phyloP scores from a whole-genome alignment of 2,888 invertebrate genomes.

The Conchocele bisecta region DNA sequence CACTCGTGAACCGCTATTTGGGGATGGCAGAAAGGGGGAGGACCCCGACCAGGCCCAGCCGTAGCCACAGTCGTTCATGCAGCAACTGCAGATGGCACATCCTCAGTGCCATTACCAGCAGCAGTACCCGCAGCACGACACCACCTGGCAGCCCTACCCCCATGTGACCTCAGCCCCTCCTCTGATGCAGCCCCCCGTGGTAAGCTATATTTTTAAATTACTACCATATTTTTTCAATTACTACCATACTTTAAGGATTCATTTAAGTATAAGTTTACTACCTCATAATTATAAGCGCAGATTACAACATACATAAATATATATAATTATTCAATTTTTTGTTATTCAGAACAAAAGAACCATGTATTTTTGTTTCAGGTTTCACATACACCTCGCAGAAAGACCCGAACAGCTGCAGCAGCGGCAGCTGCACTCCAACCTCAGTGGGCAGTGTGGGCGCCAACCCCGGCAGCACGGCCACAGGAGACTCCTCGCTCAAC shows the following conservation, averaged over 20 bases:
- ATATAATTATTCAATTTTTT: neutral
- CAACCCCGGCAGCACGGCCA: constrained; percentile 3
- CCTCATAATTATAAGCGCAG: no score
- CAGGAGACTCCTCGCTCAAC: constrained; percentile 2
- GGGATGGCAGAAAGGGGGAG: constrained; percentile 6
- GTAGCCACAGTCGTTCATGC: constrained; percentile 7
- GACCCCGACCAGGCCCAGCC: constrained; percentile 8
- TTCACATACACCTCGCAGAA: constrained; percentile 6
- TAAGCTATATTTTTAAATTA: neutral
- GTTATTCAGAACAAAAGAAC: neutral
- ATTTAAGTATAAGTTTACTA: no score
- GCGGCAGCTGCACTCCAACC: neutral
- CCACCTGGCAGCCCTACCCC: neutral
- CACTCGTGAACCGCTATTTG: constrained; percentile 4
- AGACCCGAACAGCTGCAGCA: constrained; percentile 1
- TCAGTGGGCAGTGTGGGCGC: neutral
- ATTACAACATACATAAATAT: neutral
- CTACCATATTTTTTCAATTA: no score
- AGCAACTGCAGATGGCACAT: constrained; percentile 3
- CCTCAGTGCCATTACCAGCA: constrained; percentile 4
- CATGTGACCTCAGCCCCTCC: no score
- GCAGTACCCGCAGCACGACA: neutral
- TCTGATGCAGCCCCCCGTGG: neutral
- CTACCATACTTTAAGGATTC: no score
- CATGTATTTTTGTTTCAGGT: constrained; percentile 7